phyloP scores from a whole-genome alignment of 2,888 invertebrate species.

The Tipula confusa region DNA sequence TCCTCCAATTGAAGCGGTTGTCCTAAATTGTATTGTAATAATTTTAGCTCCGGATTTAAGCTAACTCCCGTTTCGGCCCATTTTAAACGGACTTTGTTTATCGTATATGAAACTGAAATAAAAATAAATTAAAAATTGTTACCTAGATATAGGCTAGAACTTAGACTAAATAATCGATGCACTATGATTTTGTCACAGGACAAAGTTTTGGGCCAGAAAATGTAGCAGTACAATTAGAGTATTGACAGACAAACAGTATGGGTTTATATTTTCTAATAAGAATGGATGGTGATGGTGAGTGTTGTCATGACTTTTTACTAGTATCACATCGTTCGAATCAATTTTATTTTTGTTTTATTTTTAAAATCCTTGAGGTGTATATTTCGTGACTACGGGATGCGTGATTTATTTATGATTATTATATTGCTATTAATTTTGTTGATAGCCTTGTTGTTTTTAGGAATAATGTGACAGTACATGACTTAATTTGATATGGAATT shows the following conservation, averaged over 20 bases:
- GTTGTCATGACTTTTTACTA: not conserved
- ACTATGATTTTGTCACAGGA: not conserved
- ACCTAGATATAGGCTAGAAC: too few relatives aligned
- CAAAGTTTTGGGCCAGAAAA: too few relatives aligned
- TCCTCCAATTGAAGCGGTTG: constrained; percentile 67
- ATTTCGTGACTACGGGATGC: not conserved
- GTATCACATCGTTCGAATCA: not conserved
- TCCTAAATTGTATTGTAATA: constrained; percentile 74
- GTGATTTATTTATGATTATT: not conserved
- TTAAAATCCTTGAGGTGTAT: not conserved
- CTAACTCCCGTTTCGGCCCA: constrained; percentile 74
- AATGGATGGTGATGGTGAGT: not conserved
- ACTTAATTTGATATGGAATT: not conserved
- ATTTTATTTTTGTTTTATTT: not conserved
- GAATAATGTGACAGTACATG: not conserved
- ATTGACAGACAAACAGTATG: too few relatives aligned
- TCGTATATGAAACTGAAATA: constrained; percentile 75
- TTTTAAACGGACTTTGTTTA: constrained; percentile 66
- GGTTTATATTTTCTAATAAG: too few relatives aligned
- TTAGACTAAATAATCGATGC: not conserved
- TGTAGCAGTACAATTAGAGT: too few relatives aligned
- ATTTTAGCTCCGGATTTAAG: constrained; percentile 72
- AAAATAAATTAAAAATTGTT: too few relatives aligned
- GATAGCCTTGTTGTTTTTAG: not conserved
- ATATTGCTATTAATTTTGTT: not conserved